Evolutionary conservation across 2,888 invertebrate species (phyloP).

Genomic region (Drosophila kanekoi): DNA sequence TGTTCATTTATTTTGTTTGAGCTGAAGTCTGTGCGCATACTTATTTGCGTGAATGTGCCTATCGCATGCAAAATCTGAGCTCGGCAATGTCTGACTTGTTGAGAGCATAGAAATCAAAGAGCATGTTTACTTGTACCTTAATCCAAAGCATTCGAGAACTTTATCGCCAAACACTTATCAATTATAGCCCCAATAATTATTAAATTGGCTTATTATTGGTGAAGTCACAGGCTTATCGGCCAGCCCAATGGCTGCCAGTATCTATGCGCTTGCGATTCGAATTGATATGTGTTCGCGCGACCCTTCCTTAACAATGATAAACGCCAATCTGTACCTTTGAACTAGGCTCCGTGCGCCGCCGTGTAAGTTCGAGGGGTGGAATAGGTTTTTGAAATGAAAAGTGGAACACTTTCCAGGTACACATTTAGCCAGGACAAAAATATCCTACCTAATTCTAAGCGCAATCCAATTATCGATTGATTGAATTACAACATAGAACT

Average conservation of each 20-base stretch:
- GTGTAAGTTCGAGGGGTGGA: not conserved
- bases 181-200: constrained; percentile 33
- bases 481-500: no score
- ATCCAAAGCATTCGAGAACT: constrained; percentile 32
- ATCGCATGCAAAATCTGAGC: constrained; percentile 27
- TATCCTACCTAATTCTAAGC: no score
- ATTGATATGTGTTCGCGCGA: constrained; percentile 27
- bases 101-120: constrained; percentile 35
- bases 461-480: no score
- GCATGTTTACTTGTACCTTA: constrained; percentile 15
- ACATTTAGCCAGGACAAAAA: no score
- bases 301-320: constrained; percentile 22
- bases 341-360: not conserved
- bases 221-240: constrained; percentile 47
- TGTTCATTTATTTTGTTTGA: not conserved
- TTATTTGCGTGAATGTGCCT: constrained; percentile 25
- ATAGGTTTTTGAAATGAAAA: not conserved
- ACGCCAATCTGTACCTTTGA: constrained; percentile 12
- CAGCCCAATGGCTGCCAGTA: constrained; percentile 16
- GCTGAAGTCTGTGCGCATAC: constrained; percentile 4
- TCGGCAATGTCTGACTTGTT: not conserved
- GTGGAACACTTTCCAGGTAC: rapidly evolving
- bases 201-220: constrained; percentile 40
- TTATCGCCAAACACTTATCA: constrained; percentile 47
- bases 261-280: constrained; percentile 8